A percentile compares a stretch with the other conserved stretches of the same genome.
Conservation (phyloP, 2,113 vertebrate genomes). For the Alligator sinensis region DNA sequence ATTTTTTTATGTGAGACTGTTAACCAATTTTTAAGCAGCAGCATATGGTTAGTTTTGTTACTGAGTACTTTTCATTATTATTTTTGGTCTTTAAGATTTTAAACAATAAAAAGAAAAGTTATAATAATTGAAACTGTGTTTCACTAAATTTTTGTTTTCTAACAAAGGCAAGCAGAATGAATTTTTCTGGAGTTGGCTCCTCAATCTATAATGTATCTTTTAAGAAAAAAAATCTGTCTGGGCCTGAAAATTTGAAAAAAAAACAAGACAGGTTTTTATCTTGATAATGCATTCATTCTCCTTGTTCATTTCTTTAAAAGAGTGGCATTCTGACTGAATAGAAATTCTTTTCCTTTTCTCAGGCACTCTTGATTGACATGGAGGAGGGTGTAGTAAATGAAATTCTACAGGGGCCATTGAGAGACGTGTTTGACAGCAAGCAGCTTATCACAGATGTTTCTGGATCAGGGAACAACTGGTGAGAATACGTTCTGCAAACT, state of each 20-base stretch:
- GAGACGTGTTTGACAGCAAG: constrained; percentile 92
- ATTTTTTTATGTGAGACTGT: neutral
- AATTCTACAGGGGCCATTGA: constrained; percentile 92
- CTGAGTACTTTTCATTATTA: neutral
- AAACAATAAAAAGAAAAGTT: neutral
- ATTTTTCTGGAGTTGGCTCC: neutral
- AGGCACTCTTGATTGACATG: constrained; percentile 98
- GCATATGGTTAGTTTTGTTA: neutral
- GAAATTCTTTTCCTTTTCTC: constrained; percentile 61
- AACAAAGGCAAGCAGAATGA: neutral
- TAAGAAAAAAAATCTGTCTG: neutral
- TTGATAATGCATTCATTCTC: constrained; percentile 28
- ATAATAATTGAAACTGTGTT: neutral
- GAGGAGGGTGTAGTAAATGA: constrained; percentile 97
- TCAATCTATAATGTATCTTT: neutral
- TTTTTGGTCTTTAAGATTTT: neutral
- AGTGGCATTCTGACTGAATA: constrained; percentile 30
- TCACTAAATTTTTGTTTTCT: neutral
- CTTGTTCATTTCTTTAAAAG: constrained; percentile 26
- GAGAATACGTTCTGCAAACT: constrained; percentile 64
- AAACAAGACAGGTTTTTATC: neutral
- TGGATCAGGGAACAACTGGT: constrained; percentile 99
- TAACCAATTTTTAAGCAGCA: neutral
- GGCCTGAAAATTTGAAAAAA: constrained; percentile 14
- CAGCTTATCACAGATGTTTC: constrained; percentile 97